Evolutionary conservation across 2,113 vertebrate species (phyloP).

Genomic region (Nansenia antarctica): DNA sequence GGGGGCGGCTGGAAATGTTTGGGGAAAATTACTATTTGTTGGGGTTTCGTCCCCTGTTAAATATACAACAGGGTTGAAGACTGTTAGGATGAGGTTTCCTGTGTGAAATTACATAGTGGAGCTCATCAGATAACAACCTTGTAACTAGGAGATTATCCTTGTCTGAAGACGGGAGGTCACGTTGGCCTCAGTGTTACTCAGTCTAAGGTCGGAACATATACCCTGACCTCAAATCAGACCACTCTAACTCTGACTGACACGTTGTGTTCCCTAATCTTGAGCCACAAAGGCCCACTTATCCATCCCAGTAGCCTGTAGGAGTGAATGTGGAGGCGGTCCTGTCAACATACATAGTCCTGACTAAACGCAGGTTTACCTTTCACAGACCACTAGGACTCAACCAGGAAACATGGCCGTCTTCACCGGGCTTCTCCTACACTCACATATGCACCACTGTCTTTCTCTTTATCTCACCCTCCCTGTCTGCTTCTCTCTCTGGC

Average conservation of each 20-base stretch:
- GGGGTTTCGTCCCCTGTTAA: constrained; percentile 47
- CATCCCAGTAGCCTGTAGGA: not conserved
- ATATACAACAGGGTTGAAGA: constrained; percentile 29
- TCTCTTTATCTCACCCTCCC: not conserved
- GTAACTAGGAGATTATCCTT: constrained; percentile 49
- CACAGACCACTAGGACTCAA: not conserved
- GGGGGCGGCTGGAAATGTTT: not conserved
- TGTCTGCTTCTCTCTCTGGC: not conserved
- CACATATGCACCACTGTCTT: not conserved
- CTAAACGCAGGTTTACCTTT: too few species aligned
- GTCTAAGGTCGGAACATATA: constrained; percentile 37
- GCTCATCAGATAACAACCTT: constrained; percentile 58
- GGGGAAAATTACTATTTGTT: constrained; percentile 51
- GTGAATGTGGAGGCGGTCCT: constrained; percentile 29
- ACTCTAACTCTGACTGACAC: constrained; percentile 15
- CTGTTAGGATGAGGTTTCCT: constrained; percentile 44
- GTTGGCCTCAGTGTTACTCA: constrained; percentile 38
- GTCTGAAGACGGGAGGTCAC: constrained; percentile 40
- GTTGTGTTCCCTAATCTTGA: constrained; percentile 27
- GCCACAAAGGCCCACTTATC: constrained; percentile 56
- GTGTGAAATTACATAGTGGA: constrained; percentile 39
- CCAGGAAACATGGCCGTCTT: constrained; percentile 25
- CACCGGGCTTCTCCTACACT: constrained; percentile 1
- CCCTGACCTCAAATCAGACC: constrained; percentile 35
- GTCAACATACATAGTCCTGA: constrained; percentile 11